Evolutionary conservation across 2,888 invertebrate species (phyloP).

Genomic region (Trilocha varians): DNA sequence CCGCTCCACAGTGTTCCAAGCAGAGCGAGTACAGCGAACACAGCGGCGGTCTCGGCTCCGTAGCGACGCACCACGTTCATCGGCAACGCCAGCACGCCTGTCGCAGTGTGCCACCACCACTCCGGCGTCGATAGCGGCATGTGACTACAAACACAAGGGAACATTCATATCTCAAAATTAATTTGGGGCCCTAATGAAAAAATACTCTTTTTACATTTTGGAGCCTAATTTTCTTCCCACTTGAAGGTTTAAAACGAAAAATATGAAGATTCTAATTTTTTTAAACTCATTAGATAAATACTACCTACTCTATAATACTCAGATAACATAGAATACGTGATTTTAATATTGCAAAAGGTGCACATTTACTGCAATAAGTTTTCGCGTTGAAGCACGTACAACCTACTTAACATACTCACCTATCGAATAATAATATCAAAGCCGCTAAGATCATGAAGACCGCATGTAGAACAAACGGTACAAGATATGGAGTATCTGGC

Average conservation of each 20-base stretch:
- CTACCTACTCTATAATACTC: no score
- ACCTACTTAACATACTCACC: conserved; percentile 40
- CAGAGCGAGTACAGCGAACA: conserved; percentile 78
- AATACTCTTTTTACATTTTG: no score
- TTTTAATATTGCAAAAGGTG: not conserved
- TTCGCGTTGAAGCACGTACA: not conserved
- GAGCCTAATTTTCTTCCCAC: no score
- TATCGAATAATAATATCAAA: conserved; percentile 70
- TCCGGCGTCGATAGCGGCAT: conserved; percentile 88
- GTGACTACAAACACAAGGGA: conserved; percentile 42
- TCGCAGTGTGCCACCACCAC: conserved; percentile 91
- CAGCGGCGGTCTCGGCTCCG: conserved; percentile 80
- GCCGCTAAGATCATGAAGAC: conserved; percentile 71
- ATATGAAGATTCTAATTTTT: no score
- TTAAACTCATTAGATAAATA: no score
- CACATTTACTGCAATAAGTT: not conserved
- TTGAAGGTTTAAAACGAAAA: no score
- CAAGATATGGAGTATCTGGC: conserved; percentile 59
- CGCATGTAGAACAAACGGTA: conserved; percentile 75
- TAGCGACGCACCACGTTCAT: conserved; percentile 85
- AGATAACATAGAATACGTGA: not conserved
- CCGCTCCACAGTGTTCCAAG: conserved; percentile 87
- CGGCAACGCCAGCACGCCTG: conserved; percentile 83
- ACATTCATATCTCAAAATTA: not conserved
- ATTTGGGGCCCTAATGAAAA: no score